Conservation (phyloP, 2,113 vertebrate species). For the Cyprinus carpio region DNA sequence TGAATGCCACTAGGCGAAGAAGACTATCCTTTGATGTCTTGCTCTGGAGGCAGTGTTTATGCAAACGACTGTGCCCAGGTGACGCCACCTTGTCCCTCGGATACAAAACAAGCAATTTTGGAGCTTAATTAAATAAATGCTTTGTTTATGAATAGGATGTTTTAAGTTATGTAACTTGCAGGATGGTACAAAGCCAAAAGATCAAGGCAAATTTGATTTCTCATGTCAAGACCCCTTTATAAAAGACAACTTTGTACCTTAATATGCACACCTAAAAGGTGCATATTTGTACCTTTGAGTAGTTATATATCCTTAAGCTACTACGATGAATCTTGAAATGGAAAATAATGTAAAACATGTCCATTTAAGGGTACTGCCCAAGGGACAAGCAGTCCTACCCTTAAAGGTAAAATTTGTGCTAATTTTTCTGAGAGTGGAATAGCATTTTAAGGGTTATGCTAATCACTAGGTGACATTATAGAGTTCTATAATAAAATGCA, state of each 20-base stretch:
- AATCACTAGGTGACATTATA: neutral
- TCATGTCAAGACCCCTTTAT: too few species aligned
- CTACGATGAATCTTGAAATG: neutral
- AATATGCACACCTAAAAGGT: neutral
- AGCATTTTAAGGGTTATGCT: neutral
- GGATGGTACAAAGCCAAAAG: too few species aligned
- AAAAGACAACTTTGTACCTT: neutral
- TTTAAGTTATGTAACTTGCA: too few species aligned
- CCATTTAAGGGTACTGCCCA: neutral
- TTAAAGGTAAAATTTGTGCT: neutral
- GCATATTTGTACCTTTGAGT: neutral
- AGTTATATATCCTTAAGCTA: neutral
- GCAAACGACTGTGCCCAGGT: too few species aligned
- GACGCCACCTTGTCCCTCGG: too few species aligned
- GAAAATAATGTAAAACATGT: neutral
- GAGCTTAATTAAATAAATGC: too few species aligned
- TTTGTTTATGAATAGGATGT: too few species aligned
- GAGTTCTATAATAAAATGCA: constrained; percentile 52
- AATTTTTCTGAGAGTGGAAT: neutral
- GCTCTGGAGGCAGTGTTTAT: too few species aligned
- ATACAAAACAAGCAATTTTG: too few species aligned
- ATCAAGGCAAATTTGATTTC: too few species aligned
- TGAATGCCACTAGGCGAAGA: too few species aligned
- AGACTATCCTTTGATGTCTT: too few species aligned
- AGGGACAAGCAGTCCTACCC: neutral